phyloP scores from a whole-genome alignment of 2,888 invertebrate genomes.

The Bellardia pandia region DNA sequence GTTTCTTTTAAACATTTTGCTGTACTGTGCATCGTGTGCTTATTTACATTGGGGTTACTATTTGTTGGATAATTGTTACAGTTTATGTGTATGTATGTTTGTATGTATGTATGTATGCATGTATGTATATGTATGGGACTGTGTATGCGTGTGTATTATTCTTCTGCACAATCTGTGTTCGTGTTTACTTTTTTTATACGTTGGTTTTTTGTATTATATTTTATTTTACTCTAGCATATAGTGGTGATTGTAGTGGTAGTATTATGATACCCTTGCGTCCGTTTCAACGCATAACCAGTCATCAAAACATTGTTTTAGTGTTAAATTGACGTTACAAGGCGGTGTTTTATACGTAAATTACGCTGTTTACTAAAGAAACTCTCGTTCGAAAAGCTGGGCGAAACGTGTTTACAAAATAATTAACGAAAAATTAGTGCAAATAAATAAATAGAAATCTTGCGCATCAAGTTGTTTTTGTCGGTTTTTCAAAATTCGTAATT shows the following conservation, averaged over 20 bases:
- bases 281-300: slow-evolving; percentile 73
- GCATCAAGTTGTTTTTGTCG: slow-evolving; percentile 68
- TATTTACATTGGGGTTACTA: slow-evolving; percentile 78
- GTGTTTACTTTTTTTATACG: slow-evolving; percentile 74
- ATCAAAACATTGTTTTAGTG: slow-evolving; percentile 78
- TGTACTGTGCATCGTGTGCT: slow-evolving; percentile 70
- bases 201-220: slow-evolving; percentile 67
- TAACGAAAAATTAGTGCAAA: slow-evolving; percentile 58
- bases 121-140: slow-evolving; percentile 59
- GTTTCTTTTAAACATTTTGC: neutral
- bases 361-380: slow-evolving; percentile 57
- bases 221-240: slow-evolving; percentile 50
- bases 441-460: slow-evolving; percentile 62
- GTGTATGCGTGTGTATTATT: slow-evolving; percentile 57
- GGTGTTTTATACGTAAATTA: slow-evolving; percentile 76
- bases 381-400: slow-evolving; percentile 11
- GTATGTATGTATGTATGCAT: slow-evolving; percentile 59
- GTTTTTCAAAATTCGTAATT: slow-evolving; percentile 37
- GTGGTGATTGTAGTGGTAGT: slow-evolving; percentile 71
- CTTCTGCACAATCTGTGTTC: slow-evolving; percentile 74
- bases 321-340: slow-evolving; percentile 82
- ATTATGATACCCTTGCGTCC: slow-evolving; percentile 75
- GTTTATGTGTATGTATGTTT: slow-evolving; percentile 59
- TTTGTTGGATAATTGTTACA: slow-evolving; percentile 71
- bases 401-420: slow-evolving; percentile 59